Evolutionary conservation across 1,140 invertebrate genomes (phyloP).

Genomic region (Venturia canescens): DNA sequence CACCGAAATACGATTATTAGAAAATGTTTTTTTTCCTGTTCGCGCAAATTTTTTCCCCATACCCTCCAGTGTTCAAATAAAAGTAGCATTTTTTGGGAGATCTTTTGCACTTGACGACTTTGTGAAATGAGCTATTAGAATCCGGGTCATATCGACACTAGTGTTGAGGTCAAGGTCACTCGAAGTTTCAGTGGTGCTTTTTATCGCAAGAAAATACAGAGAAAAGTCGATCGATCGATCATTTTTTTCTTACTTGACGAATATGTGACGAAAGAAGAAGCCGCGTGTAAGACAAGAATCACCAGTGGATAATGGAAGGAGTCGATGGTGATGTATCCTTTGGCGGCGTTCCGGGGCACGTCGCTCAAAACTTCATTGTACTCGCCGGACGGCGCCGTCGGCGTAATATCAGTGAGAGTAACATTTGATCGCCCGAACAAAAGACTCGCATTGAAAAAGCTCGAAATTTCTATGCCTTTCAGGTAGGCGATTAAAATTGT

Average conservation of each 20-base stretch:
- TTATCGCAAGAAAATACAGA: background rate
- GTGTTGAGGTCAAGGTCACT: no score
- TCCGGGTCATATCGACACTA: no score
- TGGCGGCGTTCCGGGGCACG: background rate
- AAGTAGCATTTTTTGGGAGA: no score
- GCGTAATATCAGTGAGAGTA: constrained; percentile 70
- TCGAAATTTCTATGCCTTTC: constrained; percentile 75
- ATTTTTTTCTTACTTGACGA: constrained; percentile 77
- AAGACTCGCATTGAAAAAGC: constrained; percentile 79
- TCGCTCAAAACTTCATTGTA: constrained; percentile 28
- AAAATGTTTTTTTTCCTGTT: no score
- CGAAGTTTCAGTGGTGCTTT: no score
- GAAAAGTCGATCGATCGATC: background rate
- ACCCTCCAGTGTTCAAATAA: no score
- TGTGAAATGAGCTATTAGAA: no score
- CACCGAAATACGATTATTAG: no score
- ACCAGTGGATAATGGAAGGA: constrained; percentile 76
- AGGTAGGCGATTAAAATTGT: constrained; percentile 79
- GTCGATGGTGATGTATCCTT: constrained; percentile 63
- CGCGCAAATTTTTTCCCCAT: no score
- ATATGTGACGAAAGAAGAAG: constrained; percentile 83
- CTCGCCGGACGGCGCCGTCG: background rate
- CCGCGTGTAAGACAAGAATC: constrained; percentile 81
- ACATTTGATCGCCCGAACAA: constrained; percentile 75
- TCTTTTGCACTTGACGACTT: no score